Conservation (phyloP, 2,113 vertebrate genomes). For the Saccopteryx leptura region DNA sequence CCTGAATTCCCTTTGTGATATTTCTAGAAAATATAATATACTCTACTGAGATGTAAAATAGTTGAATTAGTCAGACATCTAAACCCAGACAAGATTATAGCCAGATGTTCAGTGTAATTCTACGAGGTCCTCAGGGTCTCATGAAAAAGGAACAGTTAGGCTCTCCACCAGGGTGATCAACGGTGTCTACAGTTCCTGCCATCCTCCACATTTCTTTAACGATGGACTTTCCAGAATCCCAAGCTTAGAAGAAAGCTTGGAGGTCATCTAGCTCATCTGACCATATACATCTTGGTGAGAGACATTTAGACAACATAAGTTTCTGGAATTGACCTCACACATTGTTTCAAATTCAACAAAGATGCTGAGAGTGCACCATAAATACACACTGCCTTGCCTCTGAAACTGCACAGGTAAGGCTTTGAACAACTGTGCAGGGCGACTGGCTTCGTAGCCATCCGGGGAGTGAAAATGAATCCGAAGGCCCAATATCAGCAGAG, state of each 20-base stretch:
- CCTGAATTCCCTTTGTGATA: background rate
- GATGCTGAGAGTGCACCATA: background rate
- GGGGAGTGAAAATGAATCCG: background rate
- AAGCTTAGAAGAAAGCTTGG: background rate
- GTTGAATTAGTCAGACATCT: background rate
- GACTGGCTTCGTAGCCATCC: background rate
- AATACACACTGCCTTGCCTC: background rate
- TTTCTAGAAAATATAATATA: background rate
- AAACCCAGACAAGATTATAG: background rate
- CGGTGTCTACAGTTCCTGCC: rapidly evolving
- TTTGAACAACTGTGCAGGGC: background rate
- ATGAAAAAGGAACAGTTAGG: background rate
- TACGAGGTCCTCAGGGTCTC: background rate
- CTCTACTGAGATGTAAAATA: background rate
- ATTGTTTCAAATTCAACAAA: background rate
- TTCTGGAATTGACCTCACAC: conserved; percentile 13
- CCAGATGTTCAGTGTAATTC: background rate
- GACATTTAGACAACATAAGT: background rate
- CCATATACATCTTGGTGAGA: background rate
- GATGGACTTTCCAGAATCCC: background rate
- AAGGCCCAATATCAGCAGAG: background rate
- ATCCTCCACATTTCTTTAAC: background rate
- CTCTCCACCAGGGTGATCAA: background rate
- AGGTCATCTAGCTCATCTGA: background rate
- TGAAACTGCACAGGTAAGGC: background rate